Conservation (phyloP, 2,888 invertebrate species). For the Habrosyne pyritoides region DNA sequence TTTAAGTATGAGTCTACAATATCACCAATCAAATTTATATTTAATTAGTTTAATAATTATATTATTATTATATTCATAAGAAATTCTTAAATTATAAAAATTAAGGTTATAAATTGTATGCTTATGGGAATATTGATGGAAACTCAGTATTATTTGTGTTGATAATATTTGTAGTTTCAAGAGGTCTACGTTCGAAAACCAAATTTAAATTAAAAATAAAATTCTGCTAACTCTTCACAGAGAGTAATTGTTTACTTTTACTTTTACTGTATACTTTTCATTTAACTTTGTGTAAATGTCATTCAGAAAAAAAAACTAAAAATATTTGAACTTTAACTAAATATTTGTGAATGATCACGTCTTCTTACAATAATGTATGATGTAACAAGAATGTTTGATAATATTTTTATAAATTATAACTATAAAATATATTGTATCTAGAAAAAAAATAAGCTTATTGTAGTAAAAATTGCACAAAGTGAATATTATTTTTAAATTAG, state of each 20-base stretch:
- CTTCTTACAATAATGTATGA: conserved; percentile 45
- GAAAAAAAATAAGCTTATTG: not conserved
- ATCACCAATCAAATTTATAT: conserved; percentile 13
- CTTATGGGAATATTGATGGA: conserved; percentile 14
- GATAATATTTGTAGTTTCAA: conserved; percentile 56
- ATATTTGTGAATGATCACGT: conserved; percentile 38
- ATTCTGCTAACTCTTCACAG: no score
- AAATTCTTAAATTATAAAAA: not conserved
- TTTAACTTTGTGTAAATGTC: no score
- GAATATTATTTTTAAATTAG: conserved; percentile 23
- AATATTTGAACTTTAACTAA: not conserved
- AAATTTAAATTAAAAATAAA: not conserved
- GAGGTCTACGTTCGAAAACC: conserved; percentile 19
- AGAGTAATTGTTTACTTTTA: no score
- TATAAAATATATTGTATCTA: no score
- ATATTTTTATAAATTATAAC: conserved; percentile 4
- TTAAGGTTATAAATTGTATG: not conserved
- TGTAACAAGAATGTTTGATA: conserved; percentile 62
- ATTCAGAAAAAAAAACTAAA: not conserved
- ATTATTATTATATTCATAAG: conserved; percentile 1
- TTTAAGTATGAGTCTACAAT: conserved; percentile 13
- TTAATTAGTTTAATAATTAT: conserved; percentile 11
- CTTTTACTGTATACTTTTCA: no score
- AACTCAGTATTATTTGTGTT: conserved; percentile 51
- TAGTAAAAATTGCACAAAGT: conserved; percentile 68